Conservation (phyloP, 2,888 invertebrate species). For the Anarsia innoxiella region DNA sequence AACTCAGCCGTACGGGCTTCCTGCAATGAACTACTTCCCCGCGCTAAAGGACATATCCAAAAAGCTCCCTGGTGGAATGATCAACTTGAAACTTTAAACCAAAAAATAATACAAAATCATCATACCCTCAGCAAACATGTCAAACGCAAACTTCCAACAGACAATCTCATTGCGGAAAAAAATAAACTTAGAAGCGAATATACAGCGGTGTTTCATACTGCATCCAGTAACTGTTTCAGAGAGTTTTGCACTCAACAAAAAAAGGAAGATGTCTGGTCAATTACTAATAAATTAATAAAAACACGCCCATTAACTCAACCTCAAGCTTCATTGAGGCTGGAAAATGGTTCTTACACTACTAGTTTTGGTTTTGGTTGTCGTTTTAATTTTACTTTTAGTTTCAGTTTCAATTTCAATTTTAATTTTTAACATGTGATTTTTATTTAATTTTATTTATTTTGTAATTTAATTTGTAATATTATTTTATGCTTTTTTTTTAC, state of each 20-base stretch:
- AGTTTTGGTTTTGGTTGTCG: too few relatives aligned
- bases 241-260: constrained; percentile 21
- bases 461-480: too few relatives aligned
- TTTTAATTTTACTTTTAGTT: too few relatives aligned
- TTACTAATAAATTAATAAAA: constrained; percentile 21
- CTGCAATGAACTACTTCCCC: constrained; percentile 1
- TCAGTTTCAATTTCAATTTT: too few relatives aligned
- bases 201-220: constrained; percentile 2
- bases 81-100: constrained; percentile 9
- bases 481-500: too few relatives aligned
- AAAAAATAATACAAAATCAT: constrained; percentile 8
- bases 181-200: constrained; percentile 7
- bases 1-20: constrained; percentile 1
- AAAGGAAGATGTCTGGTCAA: constrained; percentile 21
- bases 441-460: too few relatives aligned
- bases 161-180: not conserved
- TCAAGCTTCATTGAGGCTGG: constrained; percentile 13
- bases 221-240: constrained; percentile 15
- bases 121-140: constrained; percentile 6
- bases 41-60: not conserved
- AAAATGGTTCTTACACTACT: constrained; percentile 11
- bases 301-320: constrained; percentile 10
- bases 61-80: constrained; percentile 16
- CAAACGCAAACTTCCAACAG: not conserved
- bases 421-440: too few relatives aligned